Evolutionary conservation across 2,888 invertebrate species (phyloP).

Genomic region (Mylabris sibirica): DNA sequence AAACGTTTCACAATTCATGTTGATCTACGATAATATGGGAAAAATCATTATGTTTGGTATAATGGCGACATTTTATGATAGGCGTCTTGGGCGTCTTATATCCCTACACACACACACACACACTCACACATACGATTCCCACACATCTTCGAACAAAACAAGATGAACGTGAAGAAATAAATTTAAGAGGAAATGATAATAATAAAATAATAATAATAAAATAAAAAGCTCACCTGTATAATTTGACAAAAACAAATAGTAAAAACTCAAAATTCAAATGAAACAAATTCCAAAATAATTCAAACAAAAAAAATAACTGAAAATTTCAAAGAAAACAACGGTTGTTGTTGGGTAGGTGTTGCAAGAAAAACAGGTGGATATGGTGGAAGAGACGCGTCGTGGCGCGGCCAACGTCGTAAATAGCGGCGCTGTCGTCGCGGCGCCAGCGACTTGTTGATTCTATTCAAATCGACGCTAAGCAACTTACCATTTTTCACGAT

Average conservation of each 20-base stretch:
- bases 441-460: constrained; percentile 56
- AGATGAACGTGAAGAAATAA: constrained; percentile 16
- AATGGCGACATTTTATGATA: constrained; percentile 20
- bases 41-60: neutral
- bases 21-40: neutral
- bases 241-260: too few species aligned
- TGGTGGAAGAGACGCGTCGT: constrained; percentile 59
- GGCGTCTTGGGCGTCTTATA: constrained; percentile 56
- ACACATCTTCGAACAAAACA: neutral
- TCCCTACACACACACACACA: constrained; percentile 41
- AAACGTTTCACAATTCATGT: neutral
- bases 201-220: constrained; percentile 43
- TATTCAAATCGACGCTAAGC: constrained; percentile 43
- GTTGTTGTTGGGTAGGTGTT: constrained; percentile 45
- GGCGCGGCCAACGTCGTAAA: constrained; percentile 62
- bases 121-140: neutral
- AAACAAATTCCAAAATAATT: constrained; percentile 45
- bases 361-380: constrained; percentile 58
- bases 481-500: neutral
- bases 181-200: constrained; percentile 28
- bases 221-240: constrained; percentile 48
- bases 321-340: constrained; percentile 35
- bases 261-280: constrained; percentile 30
- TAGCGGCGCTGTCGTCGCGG: constrained; percentile 62
- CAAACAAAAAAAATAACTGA: constrained; percentile 29